Base-by-base conservation (phyloP, 2,113 vertebrate species). In the Oryzias javanicus region DNA sequence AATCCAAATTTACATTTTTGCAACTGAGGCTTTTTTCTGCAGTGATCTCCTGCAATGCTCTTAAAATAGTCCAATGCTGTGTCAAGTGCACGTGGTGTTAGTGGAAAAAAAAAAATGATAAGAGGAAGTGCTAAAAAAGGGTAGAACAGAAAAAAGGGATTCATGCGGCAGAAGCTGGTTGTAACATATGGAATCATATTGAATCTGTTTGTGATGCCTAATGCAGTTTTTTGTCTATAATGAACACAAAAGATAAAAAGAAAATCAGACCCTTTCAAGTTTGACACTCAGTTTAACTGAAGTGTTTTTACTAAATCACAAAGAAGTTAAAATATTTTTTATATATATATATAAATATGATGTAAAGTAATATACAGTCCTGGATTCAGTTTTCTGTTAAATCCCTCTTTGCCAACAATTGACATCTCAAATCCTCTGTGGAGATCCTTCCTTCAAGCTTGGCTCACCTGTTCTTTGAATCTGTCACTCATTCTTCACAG, bases 21-120 rank as follows among this genome's bases (percentile, higher is more conserved):
- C 45, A 74, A 49, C 55, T 72, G 66, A 2, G 22, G 40, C 27
- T 72, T 69, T n/a, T 62, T 55, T 67, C 65, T 24, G 14, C n/a
- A 60, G 49, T 72, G 54, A 68, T 69, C 55, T 53, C 55, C 64
- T 63, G 45, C 62, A 65, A 56, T 64, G 62, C 62, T 78, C 51
- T 75, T 70, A 49, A 75, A 79, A 78, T 18, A 74, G 81, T 60
- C 60, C 70, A 58, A 47, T 55, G 24, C 56, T 64, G 50, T 64
- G 76, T 70, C 62, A 47, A 77, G 80, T 89, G 86, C 84, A 69
- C 56, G 72, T 75, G 79, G 67, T 49, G 75, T 89, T 86, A 83
- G 86, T 82, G 72, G 83, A 64, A 72, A 67, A 78, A 72, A 77
- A 74, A 76, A 71, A 22, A 22, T 22, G 56, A 75, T 71, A 67